These are phyloP conservation scores for Melanotaenia duboulayi DNA, from an alignment of 2,113 vertebrate genomes.

Conservation along the genomic window DNA sequence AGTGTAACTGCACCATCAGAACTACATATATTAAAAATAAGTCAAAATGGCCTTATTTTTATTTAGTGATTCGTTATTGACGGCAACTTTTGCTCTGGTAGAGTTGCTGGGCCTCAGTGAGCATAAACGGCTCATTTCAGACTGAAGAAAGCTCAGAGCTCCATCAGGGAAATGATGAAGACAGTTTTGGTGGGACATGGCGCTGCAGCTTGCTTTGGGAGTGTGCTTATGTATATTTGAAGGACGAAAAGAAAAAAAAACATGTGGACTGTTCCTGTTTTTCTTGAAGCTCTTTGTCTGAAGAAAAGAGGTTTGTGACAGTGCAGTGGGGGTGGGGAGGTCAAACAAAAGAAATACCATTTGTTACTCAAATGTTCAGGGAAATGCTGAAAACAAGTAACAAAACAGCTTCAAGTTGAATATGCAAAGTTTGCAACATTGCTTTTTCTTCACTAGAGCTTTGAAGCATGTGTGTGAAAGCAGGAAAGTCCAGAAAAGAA, in stretches of 20 bases:
- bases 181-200: too few species aligned
- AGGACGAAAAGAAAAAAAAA: slow-evolving; percentile 17
- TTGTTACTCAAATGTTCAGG: slow-evolving; percentile 72
- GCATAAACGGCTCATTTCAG: too few species aligned
- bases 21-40: too few species aligned
- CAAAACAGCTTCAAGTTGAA: slow-evolving; percentile 33
- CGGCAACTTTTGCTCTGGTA: neutral
- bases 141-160: too few species aligned
- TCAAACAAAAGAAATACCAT: slow-evolving; percentile 63
- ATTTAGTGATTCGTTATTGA: neutral
- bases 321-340: slow-evolving; percentile 54
- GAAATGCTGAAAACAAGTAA: slow-evolving; percentile 63
- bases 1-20: too few species aligned
- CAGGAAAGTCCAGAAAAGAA: neutral
- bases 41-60: neutral
- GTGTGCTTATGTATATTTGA: neutral
- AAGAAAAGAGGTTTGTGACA: slow-evolving; percentile 57
- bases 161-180: too few species aligned
- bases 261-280: slow-evolving; percentile 42
- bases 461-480: neutral
- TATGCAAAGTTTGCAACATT: slow-evolving; percentile 29
- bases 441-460: slow-evolving; percentile 7
- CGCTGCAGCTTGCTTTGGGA: neutral
- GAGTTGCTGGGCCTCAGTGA: neutral
- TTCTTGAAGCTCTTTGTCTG: slow-evolving; percentile 67